Percentiles rank a stretch among this genome's conserved stretches.
phyloP scores from a whole-genome alignment of 2,888 invertebrate genomes.

The Zygogramma bicolorata region DNA sequence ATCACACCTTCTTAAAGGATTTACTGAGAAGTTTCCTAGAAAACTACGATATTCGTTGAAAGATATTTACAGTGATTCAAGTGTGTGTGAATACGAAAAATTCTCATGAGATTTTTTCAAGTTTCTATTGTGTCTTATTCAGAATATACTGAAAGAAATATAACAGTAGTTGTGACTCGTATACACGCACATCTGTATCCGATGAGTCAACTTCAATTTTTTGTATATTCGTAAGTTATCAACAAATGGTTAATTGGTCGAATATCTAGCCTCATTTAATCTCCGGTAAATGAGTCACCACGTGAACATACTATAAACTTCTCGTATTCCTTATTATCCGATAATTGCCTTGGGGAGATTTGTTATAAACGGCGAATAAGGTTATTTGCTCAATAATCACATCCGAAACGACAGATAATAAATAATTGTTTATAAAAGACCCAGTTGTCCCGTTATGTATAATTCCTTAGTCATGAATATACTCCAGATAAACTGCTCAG shows the following conservation, averaged over 20 bases:
- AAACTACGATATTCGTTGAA: no score
- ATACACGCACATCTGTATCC: no score
- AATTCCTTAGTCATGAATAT: neutral
- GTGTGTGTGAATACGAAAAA: no score
- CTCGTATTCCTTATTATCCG: constrained; percentile 2
- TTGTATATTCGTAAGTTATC: neutral
- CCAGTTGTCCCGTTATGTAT: constrained; percentile 4
- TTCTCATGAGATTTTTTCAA: no score
- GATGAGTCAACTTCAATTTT: neutral
- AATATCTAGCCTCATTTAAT: neutral
- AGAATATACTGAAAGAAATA: no score
- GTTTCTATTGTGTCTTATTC: no score
- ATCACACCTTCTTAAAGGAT: no score
- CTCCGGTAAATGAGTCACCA: neutral
- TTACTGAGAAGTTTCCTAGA: no score
- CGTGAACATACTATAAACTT: neutral
- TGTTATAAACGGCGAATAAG: constrained; percentile 17
- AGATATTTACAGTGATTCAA: no score
- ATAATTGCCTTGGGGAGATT: constrained; percentile 5
- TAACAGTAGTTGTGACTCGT: no score
- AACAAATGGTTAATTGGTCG: neutral
- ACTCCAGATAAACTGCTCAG: neutral
- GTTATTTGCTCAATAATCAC: constrained; percentile 21
- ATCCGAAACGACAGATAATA: constrained; percentile 16
- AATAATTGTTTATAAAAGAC: constrained; percentile 20